phyloP scores from a whole-genome alignment of 2,113 vertebrate genomes.

The Aepyceros melampus region DNA sequence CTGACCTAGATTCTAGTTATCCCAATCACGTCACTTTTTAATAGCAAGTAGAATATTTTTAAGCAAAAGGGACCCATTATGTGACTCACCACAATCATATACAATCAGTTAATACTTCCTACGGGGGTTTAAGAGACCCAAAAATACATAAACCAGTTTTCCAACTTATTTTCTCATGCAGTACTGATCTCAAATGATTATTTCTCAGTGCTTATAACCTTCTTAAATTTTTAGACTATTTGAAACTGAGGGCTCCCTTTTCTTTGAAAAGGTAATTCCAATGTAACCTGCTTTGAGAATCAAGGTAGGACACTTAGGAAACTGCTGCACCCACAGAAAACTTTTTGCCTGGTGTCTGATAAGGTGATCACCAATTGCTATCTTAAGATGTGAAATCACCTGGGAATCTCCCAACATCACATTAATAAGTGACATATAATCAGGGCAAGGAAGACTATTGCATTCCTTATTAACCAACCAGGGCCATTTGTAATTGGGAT shows the following conservation, averaged over 20 bases:
- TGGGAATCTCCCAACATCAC: slow-evolving; percentile 48
- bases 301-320: slow-evolving; percentile 28
- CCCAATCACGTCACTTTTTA: neutral
- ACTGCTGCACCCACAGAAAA: neutral
- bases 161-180: neutral
- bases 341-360: neutral
- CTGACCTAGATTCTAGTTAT: neutral
- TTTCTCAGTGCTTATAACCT: neutral
- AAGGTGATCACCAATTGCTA: neutral
- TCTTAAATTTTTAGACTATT: slow-evolving; percentile 20
- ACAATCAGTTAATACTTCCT: neutral
- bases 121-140: neutral
- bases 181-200: neutral
- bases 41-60: neutral
- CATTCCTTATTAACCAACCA: slow-evolving; percentile 7
- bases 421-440: slow-evolving; percentile 31
- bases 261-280: slow-evolving; percentile 6
- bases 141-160: neutral
- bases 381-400: slow-evolving; percentile 20
- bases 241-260: neutral
- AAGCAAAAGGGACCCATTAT: neutral
- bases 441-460: slow-evolving; percentile 10
- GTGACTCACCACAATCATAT: neutral
- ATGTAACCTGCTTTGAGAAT: neutral
- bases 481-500: slow-evolving; percentile 26